Base-by-base conservation (phyloP, 2,888 invertebrate genomes). In the Muscina levida region DNA sequence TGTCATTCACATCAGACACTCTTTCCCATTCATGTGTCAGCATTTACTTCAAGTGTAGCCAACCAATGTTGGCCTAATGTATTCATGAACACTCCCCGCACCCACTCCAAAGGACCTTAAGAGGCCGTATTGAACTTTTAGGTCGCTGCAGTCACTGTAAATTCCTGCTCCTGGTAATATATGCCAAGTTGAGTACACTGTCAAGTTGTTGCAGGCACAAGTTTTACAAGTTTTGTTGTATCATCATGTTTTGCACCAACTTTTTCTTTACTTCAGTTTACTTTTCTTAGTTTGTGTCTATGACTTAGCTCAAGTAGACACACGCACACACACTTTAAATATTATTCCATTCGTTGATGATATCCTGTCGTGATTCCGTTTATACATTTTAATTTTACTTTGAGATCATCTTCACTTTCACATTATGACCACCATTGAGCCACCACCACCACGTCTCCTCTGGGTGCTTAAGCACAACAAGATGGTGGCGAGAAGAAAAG, bases 281-380 rank as follows among this genome's bases (percentile, higher is more conserved):
- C 37, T 66, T 19, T 70, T 48, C 59, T 57, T 72, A n/a, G 22
- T 48, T 70, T 65, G 13, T 62, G 22, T 48, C 62, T 65, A 13
- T 62, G 53, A 31, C 31, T 48, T 39, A 24, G n/a, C 59, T 26
- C 19, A 4, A 8, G 17, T 37, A 17, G 15, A 4, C 1, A 42
- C 42, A 11, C 22, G 19, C n/a, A 57, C 53, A 53, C 0, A 53
- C 53, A 11, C 11, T 59, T 46, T 67, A 80, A 80, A 77, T 44
- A 5, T 74, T 62, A 62, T 17, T 59, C 39, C 39, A 19, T 56
- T 31, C 26, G 5, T 57, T 15, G n/a, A 15, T 19, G 62, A 77
- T 77, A 74, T 81, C 71, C 81, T 77, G 67, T 66, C 37, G n/a
- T n/a, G 77, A 77, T 77, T 77, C 62, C 59, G 39, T 22, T 42